Evolutionary conservation across 1,140 invertebrate species (phyloP).

Genomic region (Episyrphus balteatus): DNA sequence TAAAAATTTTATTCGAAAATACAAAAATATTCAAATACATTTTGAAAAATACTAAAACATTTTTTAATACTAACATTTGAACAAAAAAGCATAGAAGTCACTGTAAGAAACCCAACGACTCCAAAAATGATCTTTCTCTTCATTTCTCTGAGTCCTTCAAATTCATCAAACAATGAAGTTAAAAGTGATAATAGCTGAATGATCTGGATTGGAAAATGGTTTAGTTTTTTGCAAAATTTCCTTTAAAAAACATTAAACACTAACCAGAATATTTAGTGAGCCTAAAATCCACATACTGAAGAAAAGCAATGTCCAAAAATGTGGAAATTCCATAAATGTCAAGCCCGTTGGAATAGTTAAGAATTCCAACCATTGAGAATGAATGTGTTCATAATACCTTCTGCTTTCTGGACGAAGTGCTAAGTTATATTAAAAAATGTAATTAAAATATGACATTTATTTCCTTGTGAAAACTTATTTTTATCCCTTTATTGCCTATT

Average conservation of each 20-base stretch:
- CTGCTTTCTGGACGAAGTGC: too few relatives aligned
- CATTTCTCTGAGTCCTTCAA: conserved; percentile 17
- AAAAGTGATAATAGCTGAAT: conserved; percentile 25
- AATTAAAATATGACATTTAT: too few relatives aligned
- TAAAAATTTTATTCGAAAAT: conserved; percentile 5
- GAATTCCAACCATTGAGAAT: too few relatives aligned
- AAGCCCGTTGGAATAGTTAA: too few relatives aligned
- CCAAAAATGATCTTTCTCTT: conserved; percentile 15
- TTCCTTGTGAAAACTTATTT: too few relatives aligned
- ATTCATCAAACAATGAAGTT: conserved; percentile 30
- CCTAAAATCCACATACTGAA: conserved; percentile 24
- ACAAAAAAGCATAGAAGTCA: conserved; percentile 24
- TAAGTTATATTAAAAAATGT: too few relatives aligned
- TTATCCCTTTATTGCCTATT: too few relatives aligned
- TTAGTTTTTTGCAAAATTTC: too few relatives aligned
- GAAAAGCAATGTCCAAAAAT: conserved; percentile 29
- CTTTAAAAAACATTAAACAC: too few relatives aligned
- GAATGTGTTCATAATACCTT: too few relatives aligned
- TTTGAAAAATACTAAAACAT: too few relatives aligned
- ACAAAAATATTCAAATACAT: background rate
- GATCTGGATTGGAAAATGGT: conserved; percentile 9
- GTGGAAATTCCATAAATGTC: conserved; percentile 5
- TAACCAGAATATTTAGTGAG: conserved; percentile 28
- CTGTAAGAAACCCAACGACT: conserved; percentile 11
- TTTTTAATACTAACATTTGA: conserved; percentile 20